phyloP scores from a whole-genome alignment of 2,888 invertebrate species.

The Ptilodon capucinus region DNA sequence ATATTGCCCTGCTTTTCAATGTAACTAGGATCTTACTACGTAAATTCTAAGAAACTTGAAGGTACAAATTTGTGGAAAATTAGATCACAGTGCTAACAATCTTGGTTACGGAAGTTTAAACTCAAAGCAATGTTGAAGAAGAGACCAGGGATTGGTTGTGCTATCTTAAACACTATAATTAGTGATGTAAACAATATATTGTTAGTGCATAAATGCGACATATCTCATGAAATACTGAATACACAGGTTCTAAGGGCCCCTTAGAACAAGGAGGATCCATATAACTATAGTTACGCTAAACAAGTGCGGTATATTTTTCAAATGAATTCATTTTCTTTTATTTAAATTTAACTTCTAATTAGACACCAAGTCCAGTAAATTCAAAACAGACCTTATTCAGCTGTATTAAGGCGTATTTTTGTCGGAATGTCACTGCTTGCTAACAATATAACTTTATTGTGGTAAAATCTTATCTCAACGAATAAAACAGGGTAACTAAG shows the following conservation, averaged over 20 bases:
- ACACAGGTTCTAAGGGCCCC: too few species aligned
- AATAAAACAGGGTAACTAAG: background rate
- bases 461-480: too few species aligned
- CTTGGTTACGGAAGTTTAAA: slow-evolving; percentile 20
- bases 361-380: too few species aligned
- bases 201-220: too few species aligned
- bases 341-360: background rate
- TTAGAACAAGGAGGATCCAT: background rate
- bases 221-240: too few species aligned
- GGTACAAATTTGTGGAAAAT: slow-evolving; percentile 27
- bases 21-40: background rate
- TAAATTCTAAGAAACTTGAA: slow-evolving; percentile 5
- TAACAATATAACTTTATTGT: too few species aligned
- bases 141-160: background rate
- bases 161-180: too few species aligned
- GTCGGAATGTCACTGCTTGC: too few species aligned
- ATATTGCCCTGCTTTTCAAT: background rate
- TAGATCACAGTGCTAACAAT: slow-evolving; percentile 22
- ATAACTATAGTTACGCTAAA: background rate
- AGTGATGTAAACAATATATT: too few species aligned
- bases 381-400: too few species aligned
- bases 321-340: background rate
- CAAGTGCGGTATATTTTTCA: background rate
- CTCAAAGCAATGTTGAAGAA: slow-evolving; percentile 11
- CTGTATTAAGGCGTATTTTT: too few species aligned